Evolutionary conservation across 2,888 invertebrate genomes (phyloP).

Genomic region (Aphidius colemani): DNA sequence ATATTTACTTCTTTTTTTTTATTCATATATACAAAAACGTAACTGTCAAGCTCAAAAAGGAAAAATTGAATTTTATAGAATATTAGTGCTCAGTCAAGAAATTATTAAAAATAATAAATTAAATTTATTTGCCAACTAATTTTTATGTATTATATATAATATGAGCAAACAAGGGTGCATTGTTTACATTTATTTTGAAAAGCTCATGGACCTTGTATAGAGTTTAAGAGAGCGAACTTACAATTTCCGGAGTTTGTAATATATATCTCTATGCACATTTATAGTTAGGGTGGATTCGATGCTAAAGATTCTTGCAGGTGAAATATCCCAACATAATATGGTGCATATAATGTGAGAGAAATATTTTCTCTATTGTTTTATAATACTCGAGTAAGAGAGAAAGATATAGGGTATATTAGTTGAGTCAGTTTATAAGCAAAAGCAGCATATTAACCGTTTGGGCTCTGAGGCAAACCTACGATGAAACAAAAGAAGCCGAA

Average conservation of each 20-base stretch:
- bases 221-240: conserved; percentile 14
- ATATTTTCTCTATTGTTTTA: conserved; percentile 6
- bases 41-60: not conserved
- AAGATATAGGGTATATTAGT: not conserved
- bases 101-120: not conserved
- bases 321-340: conserved; percentile 18
- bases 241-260: conserved; percentile 16
- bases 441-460: conserved; percentile 20
- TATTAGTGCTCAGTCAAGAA: not conserved
- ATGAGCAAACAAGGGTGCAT: conserved; percentile 22
- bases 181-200: conserved; percentile 26
- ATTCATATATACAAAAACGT: no score
- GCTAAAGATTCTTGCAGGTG: conserved; percentile 19
- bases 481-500: conserved; percentile 57
- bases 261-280: no score
- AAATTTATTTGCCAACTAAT: not conserved
- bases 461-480: conserved; percentile 34
- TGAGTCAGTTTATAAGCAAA: not conserved
- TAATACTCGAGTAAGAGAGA: conserved; percentile 14
- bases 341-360: not conserved
- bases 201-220: conserved; percentile 17
- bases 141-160: not conserved
- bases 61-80: not conserved
- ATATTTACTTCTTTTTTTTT: no score
- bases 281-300: no score